Percentiles rank a stretch among this genome's conserved stretches.
Evolutionary conservation across 2,797 vertebrate genomes (phyloP).

Genomic region (Tiaroga cobitis): DNA sequence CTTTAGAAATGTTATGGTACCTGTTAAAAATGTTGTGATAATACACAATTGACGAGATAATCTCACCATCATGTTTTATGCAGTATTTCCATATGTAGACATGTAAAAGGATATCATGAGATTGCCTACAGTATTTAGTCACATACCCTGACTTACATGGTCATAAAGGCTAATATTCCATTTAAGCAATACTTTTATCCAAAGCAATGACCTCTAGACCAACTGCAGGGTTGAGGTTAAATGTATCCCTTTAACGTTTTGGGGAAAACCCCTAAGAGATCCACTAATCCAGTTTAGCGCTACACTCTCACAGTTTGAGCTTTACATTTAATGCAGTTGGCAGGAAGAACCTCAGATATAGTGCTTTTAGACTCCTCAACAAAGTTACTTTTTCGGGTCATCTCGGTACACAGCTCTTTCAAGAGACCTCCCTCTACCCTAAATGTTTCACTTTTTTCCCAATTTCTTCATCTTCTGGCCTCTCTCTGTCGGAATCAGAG

Average conservation of each 20-base stretch:
- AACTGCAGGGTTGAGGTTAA: conserved; percentile 12
- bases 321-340: conserved; percentile 32
- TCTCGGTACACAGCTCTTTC: conserved; percentile 7
- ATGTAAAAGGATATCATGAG: neutral
- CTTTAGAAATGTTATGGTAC: neutral
- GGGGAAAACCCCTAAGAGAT: neutral
- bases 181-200: neutral
- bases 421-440: neutral
- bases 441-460: neutral
- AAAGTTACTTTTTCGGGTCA: conserved; percentile 26
- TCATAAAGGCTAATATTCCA: neutral
- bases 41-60: neutral
- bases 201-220: neutral
- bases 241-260: neutral
- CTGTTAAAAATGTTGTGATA: neutral
- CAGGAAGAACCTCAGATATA: neutral
- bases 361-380: neutral
- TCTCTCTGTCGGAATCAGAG: neutral
- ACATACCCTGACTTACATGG: neutral
- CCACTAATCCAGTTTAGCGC: neutral
- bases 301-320: conserved; percentile 6
- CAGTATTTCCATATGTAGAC: neutral
- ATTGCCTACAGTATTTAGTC: neutral
- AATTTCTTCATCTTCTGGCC: conserved; percentile 20
- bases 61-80: neutral